A percentile compares a stretch with the other conserved stretches of the same genome.
Conservation (phyloP, 1,140 invertebrate genomes). For the Coptotermes formosanus region DNA sequence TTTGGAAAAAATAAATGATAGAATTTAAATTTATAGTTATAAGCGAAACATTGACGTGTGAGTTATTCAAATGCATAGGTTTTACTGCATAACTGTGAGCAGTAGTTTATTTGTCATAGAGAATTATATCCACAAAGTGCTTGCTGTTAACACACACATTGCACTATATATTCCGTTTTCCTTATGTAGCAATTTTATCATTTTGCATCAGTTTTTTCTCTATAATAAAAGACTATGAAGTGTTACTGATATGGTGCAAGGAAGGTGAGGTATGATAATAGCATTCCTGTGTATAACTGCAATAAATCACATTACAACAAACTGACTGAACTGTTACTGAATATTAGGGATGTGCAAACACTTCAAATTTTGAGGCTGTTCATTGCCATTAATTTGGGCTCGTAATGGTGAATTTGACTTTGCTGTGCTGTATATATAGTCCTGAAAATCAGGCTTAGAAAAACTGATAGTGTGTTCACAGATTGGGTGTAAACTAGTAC, state of each 20-base stretch:
- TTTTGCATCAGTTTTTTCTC: constrained; percentile 13
- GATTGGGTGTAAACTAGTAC: too few relatives aligned
- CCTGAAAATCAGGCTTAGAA: too few relatives aligned
- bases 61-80: neutral
- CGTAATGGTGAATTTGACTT: too few relatives aligned
- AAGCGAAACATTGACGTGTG: neutral
- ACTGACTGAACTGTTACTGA: neutral
- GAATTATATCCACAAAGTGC: neutral
- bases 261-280: neutral
- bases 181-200: neutral
- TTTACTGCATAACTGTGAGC: neutral
- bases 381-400: too few relatives aligned
- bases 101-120: neutral
- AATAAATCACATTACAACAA: constrained; percentile 17
- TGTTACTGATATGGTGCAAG: constrained; percentile 13
- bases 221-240: neutral
- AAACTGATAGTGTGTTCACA: too few relatives aligned
- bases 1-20: neutral
- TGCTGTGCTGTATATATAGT: too few relatives aligned
- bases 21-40: constrained; percentile 3
- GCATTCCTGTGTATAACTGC: constrained; percentile 21
- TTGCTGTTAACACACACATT: neutral
- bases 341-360: neutral
- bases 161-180: neutral
- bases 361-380: neutral